These are phyloP conservation scores for Abrostola triplasia DNA, from an alignment of 2,888 invertebrate species.

Conservation along the genomic window DNA sequence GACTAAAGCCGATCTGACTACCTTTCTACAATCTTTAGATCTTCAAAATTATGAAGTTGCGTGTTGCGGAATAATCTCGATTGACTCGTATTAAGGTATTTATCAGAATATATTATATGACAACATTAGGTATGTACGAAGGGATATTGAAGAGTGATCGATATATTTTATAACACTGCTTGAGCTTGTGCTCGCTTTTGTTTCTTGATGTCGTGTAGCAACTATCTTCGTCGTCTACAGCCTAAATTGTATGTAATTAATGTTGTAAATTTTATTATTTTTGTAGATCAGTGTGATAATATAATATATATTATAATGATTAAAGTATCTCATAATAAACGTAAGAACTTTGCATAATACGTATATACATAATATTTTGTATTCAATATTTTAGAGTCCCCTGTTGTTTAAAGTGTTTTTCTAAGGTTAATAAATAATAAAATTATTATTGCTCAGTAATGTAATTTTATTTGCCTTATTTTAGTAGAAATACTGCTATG, in stretches of 20 bases:
- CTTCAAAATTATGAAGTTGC: too few species aligned
- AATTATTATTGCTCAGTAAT: conserved; percentile 64
- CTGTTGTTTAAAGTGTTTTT: conserved; percentile 62
- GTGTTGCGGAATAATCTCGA: too few species aligned
- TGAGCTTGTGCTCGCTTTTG: not conserved
- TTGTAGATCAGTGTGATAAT: conserved; percentile 39
- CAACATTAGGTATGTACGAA: too few species aligned
- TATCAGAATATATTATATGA: too few species aligned
- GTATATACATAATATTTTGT: conserved; percentile 56
- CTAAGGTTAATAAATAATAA: conserved; percentile 61
- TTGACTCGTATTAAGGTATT: too few species aligned
- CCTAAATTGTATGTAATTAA: conserved; percentile 4
- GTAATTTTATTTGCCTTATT: conserved; percentile 44
- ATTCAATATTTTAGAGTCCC: conserved; percentile 56
- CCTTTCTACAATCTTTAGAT: too few species aligned
- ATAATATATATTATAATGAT: conserved; percentile 21
- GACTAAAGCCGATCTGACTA: too few species aligned
- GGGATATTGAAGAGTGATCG: too few species aligned
- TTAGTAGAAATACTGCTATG: conserved; percentile 25
- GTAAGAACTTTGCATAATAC: conserved; percentile 51
- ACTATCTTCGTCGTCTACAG: not conserved
- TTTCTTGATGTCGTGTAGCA: not conserved
- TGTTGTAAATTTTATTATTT: conserved; percentile 3
- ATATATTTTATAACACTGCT: not conserved
- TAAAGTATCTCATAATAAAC: conserved; percentile 28